Conservation (phyloP, 2,113 vertebrate species). For the Mormoops blainvillei region DNA sequence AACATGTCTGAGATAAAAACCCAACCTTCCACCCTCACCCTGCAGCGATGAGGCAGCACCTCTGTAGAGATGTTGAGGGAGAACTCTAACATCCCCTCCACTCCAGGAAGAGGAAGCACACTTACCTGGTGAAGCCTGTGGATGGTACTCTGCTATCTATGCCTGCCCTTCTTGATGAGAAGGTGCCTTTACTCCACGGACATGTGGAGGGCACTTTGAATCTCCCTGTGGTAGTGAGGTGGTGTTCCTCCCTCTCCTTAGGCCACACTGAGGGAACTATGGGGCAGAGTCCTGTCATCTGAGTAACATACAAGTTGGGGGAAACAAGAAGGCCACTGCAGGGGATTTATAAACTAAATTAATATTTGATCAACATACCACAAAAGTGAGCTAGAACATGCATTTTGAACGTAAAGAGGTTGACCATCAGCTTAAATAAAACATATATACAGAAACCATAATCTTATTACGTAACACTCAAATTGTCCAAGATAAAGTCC, state of each 20-base stretch:
- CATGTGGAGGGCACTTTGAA: neutral
- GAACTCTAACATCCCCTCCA: neutral
- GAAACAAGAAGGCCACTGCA: neutral
- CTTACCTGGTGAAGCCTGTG: neutral
- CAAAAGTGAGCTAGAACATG: neutral
- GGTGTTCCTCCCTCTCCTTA: neutral
- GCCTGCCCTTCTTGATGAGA: neutral
- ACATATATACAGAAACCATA: neutral
- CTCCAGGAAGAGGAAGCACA: neutral
- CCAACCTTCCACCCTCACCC: neutral
- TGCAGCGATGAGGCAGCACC: neutral
- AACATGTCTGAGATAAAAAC: neutral
- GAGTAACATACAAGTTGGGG: neutral
- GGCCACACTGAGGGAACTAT: neutral
- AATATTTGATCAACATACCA: neutral
- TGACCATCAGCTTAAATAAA: neutral
- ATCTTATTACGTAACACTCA: neutral
- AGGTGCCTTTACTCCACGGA: neutral
- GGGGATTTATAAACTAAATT: neutral
- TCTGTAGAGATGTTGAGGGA: neutral
- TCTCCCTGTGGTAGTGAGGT: neutral
- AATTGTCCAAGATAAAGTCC: neutral
- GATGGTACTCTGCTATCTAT: neutral
- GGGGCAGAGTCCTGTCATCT: too few relatives aligned
- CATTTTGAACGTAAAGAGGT: neutral